A percentile compares a stretch with the other conserved stretches of the same genome.
Conservation (phyloP, 2,797 vertebrate genomes). For the Gila robusta region DNA sequence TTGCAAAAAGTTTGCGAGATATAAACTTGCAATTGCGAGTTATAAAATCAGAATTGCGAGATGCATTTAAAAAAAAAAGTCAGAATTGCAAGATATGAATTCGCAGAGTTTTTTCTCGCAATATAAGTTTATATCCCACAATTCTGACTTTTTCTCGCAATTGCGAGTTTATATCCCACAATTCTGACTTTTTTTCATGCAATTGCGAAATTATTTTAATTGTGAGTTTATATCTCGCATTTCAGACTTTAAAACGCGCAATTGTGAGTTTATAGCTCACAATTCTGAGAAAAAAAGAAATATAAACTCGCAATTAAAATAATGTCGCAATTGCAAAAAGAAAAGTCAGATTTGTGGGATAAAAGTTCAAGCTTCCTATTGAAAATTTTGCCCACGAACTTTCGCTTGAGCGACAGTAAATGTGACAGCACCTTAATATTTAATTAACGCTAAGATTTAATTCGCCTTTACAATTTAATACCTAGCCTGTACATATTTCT, state of each 20-base stretch:
- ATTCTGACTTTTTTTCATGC: accelerated
- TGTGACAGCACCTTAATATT: neutral
- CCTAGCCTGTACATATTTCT: neutral
- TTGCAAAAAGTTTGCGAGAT: no score
- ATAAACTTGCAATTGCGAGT: no score
- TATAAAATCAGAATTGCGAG: no score
- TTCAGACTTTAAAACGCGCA: neutral
- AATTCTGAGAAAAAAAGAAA: neutral
- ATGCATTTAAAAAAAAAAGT: no score
- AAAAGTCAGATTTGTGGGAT: no score
- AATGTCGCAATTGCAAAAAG: no score
- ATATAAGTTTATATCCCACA: neutral
- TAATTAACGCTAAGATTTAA: no score
- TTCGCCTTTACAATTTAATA: neutral
- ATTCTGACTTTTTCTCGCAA: neutral
- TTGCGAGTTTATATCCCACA: neutral
- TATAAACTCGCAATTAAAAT: no score
- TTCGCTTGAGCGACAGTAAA: neutral
- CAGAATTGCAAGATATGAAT: no score
- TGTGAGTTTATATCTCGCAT: neutral
- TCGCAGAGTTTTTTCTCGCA: neutral
- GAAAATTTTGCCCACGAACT: no score
- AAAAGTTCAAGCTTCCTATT: neutral
- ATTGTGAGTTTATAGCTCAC: neutral
- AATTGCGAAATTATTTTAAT: neutral